Evolutionary conservation across 2,797 vertebrate species (phyloP).

Genomic region (Lepidocolaptes lacrymiger): DNA sequence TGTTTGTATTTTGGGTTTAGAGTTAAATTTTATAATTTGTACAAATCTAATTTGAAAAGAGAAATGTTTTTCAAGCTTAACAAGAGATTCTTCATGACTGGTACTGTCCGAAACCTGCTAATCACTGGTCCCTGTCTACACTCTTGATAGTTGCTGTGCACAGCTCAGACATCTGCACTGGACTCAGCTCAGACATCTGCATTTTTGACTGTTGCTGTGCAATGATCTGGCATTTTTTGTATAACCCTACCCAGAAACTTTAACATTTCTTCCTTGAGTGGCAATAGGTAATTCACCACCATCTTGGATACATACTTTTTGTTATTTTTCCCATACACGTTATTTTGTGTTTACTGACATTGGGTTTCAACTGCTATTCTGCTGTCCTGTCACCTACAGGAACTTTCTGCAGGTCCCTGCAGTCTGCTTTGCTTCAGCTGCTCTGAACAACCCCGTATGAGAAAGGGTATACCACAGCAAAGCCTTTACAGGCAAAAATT

Average conservation of each 20-base stretch:
- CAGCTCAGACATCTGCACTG: background rate
- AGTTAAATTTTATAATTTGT: background rate
- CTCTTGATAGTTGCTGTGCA: background rate
- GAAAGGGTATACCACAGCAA: background rate
- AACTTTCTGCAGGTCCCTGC: background rate
- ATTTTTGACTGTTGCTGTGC: background rate
- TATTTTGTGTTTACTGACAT: background rate
- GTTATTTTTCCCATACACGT: background rate
- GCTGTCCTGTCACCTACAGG: background rate
- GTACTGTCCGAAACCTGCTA: background rate
- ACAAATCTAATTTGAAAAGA: background rate
- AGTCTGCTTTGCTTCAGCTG: background rate
- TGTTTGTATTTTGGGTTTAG: background rate
- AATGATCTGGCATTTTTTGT: background rate
- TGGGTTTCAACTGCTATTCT: background rate
- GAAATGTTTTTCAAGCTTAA: background rate
- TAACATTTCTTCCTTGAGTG: background rate
- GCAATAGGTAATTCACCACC: background rate
- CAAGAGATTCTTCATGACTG: background rate
- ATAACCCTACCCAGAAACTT: background rate
- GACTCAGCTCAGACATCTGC: background rate
- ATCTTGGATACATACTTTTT: background rate
- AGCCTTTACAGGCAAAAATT: background rate
- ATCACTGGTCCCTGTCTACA: background rate
- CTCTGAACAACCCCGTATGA: background rate